These are phyloP conservation scores for Emmelina monodactyla DNA, from an alignment of 2,888 invertebrate genomes.

Conservation along the genomic window DNA sequence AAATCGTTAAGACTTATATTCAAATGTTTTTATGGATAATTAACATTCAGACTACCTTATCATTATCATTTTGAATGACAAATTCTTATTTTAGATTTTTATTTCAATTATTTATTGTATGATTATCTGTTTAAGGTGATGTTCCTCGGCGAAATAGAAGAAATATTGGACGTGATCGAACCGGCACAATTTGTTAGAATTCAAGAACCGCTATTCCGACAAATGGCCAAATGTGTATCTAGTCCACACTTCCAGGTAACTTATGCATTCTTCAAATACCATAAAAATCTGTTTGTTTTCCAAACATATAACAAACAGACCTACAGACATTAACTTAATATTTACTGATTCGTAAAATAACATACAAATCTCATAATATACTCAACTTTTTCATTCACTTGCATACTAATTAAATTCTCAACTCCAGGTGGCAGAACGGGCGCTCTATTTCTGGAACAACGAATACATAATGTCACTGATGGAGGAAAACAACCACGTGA, in stretches of 20 bases:
- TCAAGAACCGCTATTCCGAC: constrained; percentile 96
- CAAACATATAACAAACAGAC: no score
- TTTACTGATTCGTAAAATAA: no score
- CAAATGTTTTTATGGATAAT: no score
- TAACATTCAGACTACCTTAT: no score
- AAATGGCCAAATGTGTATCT: constrained; percentile 98
- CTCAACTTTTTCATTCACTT: no score
- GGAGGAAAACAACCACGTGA: constrained; percentile 97
- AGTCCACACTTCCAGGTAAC: constrained; percentile 99
- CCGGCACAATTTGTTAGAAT: constrained; percentile 99
- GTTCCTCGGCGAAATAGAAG: constrained; percentile 99
- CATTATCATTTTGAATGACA: background rate
- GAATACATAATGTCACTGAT: constrained; percentile 99
- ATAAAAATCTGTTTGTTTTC: no score
- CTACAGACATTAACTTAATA: no score
- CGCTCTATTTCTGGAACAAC: constrained; percentile 99
- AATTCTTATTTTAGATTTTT: background rate
- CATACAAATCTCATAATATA: no score
- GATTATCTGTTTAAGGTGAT: constrained; percentile 89
- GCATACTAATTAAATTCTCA: background rate
- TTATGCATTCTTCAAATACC: no score
- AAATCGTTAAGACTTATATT: no score
- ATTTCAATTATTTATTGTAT: constrained; percentile 4
- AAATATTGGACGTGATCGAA: constrained; percentile 99
- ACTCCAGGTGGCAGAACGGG: constrained; percentile 94